Conservation (phyloP, 2,797 vertebrate genomes). For the Masticophis lateralis region DNA sequence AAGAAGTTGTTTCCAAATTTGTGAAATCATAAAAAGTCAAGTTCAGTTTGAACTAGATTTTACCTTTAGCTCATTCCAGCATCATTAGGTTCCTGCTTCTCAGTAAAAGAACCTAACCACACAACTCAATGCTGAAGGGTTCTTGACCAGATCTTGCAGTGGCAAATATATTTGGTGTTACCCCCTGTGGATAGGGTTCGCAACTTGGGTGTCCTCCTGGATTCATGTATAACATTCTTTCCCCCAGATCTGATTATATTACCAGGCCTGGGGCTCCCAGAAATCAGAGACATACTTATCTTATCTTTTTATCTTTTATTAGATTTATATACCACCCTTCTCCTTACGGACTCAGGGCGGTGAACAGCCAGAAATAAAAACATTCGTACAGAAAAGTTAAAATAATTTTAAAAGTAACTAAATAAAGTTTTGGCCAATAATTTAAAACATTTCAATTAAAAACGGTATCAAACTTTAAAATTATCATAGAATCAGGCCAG, state of each 20-base stretch:
- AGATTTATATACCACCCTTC: no score
- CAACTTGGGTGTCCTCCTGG: no score
- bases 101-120: neutral
- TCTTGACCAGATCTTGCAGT: neutral
- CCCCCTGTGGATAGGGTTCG: no score
- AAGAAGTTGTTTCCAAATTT: neutral
- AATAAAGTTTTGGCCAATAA: no score
- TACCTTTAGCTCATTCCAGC: neutral
- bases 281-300: neutral
- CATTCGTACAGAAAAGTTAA: no score
- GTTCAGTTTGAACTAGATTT: neutral
- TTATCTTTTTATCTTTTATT: no score
- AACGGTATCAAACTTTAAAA: no score
- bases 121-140: neutral
- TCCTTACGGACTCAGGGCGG: no score
- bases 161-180: neutral
- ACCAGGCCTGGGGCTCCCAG: neutral
- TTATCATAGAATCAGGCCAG: no score
- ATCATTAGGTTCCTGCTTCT: neutral
- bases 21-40: neutral
- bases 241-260: neutral
- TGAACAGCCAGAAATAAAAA: no score
- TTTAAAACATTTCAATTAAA: no score
- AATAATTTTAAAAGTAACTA: no score
- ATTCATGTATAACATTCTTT: neutral